A percentile compares a stretch with the other conserved stretches of the same genome.
These are phyloP conservation scores for Hephaestus fuliginosus DNA, from an alignment of 2,797 vertebrate genomes.

Conservation along the genomic window DNA sequence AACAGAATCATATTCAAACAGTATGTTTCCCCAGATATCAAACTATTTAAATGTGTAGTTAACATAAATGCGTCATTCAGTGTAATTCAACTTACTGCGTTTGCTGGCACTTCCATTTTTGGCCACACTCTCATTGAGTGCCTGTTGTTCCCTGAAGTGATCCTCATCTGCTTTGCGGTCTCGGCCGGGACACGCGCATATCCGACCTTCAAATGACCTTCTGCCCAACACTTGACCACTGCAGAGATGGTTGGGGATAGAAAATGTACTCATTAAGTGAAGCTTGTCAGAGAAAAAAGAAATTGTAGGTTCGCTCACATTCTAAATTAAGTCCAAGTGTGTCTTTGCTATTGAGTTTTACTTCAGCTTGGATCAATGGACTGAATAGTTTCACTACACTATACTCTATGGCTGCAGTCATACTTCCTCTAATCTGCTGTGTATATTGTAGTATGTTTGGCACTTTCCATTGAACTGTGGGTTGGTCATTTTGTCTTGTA, in stretches of 20 bases:
- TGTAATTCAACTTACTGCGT: constrained; percentile 88
- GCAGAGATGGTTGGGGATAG: constrained; percentile 20
- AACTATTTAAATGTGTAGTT: background rate
- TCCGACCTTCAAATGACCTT: constrained; percentile 96
- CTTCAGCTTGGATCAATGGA: background rate
- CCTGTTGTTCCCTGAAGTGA: constrained; percentile 96
- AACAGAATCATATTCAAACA: constrained; percentile 21
- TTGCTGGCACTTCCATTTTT: constrained; percentile 93
- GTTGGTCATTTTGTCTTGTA: background rate
- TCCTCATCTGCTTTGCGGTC: constrained; percentile 98
- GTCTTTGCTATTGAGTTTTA: background rate
- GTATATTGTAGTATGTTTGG: background rate
- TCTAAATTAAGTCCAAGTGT: background rate
- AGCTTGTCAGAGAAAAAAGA: background rate
- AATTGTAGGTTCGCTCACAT: background rate
- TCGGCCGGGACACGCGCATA: constrained; percentile 97
- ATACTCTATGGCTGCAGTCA: background rate
- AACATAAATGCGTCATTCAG: background rate
- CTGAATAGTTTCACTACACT: background rate
- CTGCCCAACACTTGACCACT: constrained; percentile 97
- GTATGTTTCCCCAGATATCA: background rate
- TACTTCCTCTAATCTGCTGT: background rate
- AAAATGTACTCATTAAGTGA: background rate
- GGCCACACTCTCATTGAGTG: constrained; percentile 90
- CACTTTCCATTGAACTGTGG: background rate